Percentiles rank a stretch among this genome's conserved stretches.
These are phyloP conservation scores for Thalassarche chlororhynchos DNA, from an alignment of 2,113 vertebrate species.

Conservation along the genomic window DNA sequence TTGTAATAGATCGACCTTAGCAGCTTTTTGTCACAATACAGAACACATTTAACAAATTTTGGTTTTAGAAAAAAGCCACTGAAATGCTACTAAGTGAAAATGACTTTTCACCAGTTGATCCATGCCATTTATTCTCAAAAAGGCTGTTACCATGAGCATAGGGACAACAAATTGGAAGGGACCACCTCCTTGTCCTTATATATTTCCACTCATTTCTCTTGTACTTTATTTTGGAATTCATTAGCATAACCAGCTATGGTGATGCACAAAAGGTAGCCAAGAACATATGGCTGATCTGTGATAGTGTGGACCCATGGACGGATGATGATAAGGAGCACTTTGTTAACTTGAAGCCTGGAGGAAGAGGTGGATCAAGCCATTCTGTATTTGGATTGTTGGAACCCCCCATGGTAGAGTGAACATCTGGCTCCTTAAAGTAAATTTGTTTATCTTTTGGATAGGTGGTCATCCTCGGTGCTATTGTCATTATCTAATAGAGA, in stretches of 20 bases:
- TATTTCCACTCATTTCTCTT: background rate
- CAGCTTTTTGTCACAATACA: background rate
- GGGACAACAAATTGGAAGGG: background rate
- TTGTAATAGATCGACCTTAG: background rate
- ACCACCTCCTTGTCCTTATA: background rate
- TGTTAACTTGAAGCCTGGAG: background rate
- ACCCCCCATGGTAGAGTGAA: background rate
- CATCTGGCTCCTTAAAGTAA: fast-evolving
- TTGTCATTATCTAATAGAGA: background rate
- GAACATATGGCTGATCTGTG: background rate
- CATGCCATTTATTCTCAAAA: background rate
- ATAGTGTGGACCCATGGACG: no score
- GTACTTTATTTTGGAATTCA: background rate
- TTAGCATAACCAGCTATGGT: background rate
- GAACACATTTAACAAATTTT: background rate
- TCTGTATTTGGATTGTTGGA: background rate
- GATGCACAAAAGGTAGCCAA: background rate
- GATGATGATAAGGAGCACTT: background rate
- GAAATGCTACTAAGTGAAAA: background rate
- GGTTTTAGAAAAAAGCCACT: background rate
- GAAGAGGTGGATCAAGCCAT: background rate
- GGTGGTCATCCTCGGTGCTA: background rate
- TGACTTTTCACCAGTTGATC: background rate
- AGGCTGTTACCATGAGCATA: background rate
- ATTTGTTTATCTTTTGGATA: background rate